Evolutionary conservation across 2,113 vertebrate genomes (phyloP).

Genomic region (Alexandromys fortis): DNA sequence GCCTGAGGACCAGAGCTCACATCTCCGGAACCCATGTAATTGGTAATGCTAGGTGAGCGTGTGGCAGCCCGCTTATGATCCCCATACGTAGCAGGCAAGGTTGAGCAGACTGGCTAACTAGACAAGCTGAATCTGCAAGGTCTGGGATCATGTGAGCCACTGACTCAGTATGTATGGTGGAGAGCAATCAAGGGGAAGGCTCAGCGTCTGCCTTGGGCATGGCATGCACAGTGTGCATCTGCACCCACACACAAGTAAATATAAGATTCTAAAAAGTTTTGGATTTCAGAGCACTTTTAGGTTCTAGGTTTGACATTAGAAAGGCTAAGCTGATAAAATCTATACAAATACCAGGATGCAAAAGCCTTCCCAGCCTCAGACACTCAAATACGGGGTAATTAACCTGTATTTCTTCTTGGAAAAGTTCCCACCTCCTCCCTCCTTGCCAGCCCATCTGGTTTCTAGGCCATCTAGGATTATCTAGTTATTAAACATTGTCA

Average conservation of each 20-base stretch:
- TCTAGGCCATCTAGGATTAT: neutral
- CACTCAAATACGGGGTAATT: neutral
- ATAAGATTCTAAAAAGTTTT: too few relatives aligned
- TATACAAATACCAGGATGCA: neutral
- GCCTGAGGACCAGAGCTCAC: neutral
- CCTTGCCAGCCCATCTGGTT: neutral
- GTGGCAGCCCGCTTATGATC: neutral
- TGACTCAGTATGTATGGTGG: neutral
- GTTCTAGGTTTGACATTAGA: neutral
- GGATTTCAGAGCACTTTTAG: neutral
- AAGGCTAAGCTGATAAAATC: neutral
- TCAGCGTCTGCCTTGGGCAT: neutral
- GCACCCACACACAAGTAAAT: neutral
- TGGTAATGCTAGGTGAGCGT: neutral
- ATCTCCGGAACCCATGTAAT: neutral
- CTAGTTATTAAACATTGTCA: slow-evolving; percentile 24
- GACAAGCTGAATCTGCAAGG: neutral
- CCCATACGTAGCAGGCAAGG: neutral
- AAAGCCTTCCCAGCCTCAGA: neutral
- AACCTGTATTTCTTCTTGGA: neutral
- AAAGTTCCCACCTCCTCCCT: neutral
- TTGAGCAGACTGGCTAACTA: neutral
- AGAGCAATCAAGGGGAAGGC: neutral
- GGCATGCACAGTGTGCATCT: neutral
- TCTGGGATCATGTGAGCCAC: neutral